These are phyloP conservation scores for Naso thynnoides DNA, from an alignment of 2,797 vertebrate species.

Conservation along the genomic window DNA sequence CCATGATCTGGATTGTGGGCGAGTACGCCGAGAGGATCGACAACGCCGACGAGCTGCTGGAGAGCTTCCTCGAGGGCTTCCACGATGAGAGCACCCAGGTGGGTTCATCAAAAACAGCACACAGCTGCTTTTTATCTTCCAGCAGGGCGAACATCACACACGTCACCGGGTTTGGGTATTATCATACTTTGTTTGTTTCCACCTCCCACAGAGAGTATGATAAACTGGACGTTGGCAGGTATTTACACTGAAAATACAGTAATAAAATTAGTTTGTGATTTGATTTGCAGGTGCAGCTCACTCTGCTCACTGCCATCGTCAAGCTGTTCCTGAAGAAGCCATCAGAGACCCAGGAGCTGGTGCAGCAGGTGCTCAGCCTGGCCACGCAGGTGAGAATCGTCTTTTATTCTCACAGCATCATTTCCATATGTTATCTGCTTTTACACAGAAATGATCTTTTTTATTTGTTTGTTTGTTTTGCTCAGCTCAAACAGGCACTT, in stretches of 20 bases:
- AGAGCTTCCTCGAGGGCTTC: conserved; percentile 98
- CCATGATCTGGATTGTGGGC: conserved; percentile 99
- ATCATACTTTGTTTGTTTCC: background rate
- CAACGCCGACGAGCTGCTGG: conserved; percentile 96
- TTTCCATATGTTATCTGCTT: background rate
- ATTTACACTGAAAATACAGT: background rate
- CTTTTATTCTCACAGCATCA: background rate
- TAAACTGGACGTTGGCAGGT: too few species aligned
- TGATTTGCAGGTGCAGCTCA: conserved; percentile 92
- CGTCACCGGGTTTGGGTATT: background rate
- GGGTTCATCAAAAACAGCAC: conserved; percentile 10
- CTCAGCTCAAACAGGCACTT: background rate
- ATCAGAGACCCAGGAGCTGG: conserved; percentile 97
- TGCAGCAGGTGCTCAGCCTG: conserved; percentile 97
- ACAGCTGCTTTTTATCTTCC: background rate
- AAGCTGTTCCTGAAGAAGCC: conserved; percentile 98
- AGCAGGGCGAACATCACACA: background rate
- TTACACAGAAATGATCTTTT: background rate
- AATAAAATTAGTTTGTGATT: background rate
- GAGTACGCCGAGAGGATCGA: conserved; percentile 98
- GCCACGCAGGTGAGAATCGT: conserved; percentile 91
- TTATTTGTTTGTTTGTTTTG: background rate
- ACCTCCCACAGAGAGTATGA: background rate
- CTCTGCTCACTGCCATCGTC: conserved; percentile 96
- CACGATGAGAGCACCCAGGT: conserved; percentile 99